phyloP scores from a whole-genome alignment of 2,797 vertebrate genomes.

The Kryptolebias ocellatus region DNA sequence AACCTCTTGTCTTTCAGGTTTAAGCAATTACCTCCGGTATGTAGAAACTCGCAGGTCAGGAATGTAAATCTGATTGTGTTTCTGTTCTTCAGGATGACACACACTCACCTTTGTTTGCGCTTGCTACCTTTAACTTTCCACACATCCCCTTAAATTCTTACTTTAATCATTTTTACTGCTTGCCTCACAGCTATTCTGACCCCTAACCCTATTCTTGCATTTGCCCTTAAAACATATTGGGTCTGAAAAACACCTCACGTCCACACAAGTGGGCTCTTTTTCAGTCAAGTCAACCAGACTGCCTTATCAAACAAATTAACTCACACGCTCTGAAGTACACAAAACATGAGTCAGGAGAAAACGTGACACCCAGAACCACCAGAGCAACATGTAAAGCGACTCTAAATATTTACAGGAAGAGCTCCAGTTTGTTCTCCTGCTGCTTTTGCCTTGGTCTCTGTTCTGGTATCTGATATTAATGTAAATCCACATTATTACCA shows the following conservation, averaged over 20 bases:
- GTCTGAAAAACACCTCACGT: not conserved
- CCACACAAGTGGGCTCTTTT: not conserved
- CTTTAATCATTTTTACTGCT: too few species aligned
- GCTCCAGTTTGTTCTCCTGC: not conserved
- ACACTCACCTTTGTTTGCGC: not conserved
- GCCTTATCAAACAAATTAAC: not conserved
- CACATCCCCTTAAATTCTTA: not conserved
- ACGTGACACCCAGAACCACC: not conserved
- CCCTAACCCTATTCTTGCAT: not conserved
- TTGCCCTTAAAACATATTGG: not conserved
- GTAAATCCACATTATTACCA: not conserved
- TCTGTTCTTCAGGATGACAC: conserved; percentile 10
- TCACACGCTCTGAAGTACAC: not conserved
- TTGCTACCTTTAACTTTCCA: not conserved
- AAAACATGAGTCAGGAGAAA: not conserved
- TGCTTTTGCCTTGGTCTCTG: not conserved
- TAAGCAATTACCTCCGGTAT: conserved; percentile 60
- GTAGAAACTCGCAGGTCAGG: conserved; percentile 55
- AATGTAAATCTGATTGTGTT: conserved; percentile 63
- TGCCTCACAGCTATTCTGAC: not conserved
- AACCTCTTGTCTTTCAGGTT: conserved; percentile 45
- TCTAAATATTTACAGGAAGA: not conserved
- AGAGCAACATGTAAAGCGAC: not conserved
- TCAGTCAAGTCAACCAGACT: not conserved
- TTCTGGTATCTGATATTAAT: not conserved